phyloP scores from a whole-genome alignment of 2,113 vertebrate species.

The Tonatia bakeri region DNA sequence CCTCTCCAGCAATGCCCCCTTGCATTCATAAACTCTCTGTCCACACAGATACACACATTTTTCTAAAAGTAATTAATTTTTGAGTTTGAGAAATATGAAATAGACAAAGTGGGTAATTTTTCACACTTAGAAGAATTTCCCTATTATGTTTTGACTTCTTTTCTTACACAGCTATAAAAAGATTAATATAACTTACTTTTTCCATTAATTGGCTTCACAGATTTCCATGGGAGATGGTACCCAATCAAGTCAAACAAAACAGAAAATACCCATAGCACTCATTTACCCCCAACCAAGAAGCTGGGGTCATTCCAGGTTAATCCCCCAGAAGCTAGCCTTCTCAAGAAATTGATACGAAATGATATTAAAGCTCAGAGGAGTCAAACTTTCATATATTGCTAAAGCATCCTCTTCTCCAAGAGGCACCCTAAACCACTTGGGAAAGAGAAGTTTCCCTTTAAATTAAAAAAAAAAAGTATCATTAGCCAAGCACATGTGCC shows the following conservation, averaged over 20 bases:
- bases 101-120: conserved; percentile 85
- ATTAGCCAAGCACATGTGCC: not conserved
- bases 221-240: conserved; percentile 75
- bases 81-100: conserved; percentile 82
- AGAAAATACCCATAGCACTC: conserved; percentile 64
- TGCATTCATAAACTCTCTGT: conserved; percentile 77
- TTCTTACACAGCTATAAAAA: conserved; percentile 74
- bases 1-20: conserved; percentile 7
- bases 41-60: conserved; percentile 74
- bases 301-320: conserved; percentile 50
- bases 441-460: conserved; percentile 13
- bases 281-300: conserved; percentile 47
- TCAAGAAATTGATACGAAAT: not conserved
- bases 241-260: conserved; percentile 72
- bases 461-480: not conserved
- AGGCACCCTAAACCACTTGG: not conserved
- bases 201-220: conserved; percentile 79
- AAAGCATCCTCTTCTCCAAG: conserved; percentile 22
- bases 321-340: conserved; percentile 31
- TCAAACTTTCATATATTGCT: not conserved
- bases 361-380: not conserved
- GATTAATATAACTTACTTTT: conserved; percentile 83
- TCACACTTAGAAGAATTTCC: conserved; percentile 85
- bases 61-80: conserved; percentile 81
- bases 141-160: conserved; percentile 78